These are phyloP conservation scores for Proisotoma minuta DNA, from an alignment of 2,888 invertebrate genomes.

Conservation along the genomic window DNA sequence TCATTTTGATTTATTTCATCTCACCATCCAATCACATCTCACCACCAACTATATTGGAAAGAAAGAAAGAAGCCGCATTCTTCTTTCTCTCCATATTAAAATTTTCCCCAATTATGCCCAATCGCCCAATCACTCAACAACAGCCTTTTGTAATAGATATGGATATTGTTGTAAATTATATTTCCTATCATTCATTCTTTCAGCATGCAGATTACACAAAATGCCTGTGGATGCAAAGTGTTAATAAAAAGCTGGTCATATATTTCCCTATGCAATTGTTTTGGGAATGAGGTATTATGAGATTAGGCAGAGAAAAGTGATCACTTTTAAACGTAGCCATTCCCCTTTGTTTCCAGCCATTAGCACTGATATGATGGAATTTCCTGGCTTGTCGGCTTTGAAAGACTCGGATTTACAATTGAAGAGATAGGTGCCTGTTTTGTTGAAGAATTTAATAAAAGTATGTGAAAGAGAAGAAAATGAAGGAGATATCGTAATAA, in stretches of 20 bases:
- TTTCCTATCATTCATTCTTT: too few species aligned
- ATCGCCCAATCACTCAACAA: too few species aligned
- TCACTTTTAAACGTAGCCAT: conserved; percentile 4
- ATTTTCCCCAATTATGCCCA: too few species aligned
- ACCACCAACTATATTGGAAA: conserved; percentile 1
- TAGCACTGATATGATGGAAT: conserved; percentile 3
- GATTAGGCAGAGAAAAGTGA: too few species aligned
- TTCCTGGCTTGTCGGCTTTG: neutral
- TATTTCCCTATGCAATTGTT: too few species aligned
- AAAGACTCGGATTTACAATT: neutral
- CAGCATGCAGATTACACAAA: too few species aligned
- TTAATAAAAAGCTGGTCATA: too few species aligned
- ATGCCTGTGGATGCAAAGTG: too few species aligned
- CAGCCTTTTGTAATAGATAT: too few species aligned
- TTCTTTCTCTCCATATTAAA: conserved; percentile 7
- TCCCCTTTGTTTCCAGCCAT: neutral
- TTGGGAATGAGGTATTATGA: too few species aligned
- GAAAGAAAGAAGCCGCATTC: conserved; percentile 11
- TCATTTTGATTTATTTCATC: conserved; percentile 45
- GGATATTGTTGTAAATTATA: too few species aligned
- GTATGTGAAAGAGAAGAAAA: conserved; percentile 11
- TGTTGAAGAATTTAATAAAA: conserved; percentile 18
- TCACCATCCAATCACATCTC: conserved; percentile 31
- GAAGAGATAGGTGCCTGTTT: neutral
- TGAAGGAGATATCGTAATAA: conserved; percentile 17